Evolutionary conservation across 1,140 invertebrate species (phyloP).

Genomic region (Sinonovacula constricta): DNA sequence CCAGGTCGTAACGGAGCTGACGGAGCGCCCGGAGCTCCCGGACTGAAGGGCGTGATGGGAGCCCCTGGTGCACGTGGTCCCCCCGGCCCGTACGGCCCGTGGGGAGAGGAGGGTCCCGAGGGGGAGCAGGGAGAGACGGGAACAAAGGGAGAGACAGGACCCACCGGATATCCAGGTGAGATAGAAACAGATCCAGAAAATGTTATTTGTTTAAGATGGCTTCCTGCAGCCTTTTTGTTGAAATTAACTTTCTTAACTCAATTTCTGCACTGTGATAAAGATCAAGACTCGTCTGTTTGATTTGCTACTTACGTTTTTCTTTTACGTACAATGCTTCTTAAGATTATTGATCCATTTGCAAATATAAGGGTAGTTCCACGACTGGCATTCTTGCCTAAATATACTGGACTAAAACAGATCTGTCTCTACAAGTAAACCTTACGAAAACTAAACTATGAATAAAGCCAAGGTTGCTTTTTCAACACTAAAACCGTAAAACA

Average conservation of each 20-base stretch:
- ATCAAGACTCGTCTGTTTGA: not conserved
- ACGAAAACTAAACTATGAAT: too few relatives aligned
- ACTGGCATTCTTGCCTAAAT: not conserved
- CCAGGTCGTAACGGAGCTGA: conserved; percentile 79
- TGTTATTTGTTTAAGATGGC: not conserved
- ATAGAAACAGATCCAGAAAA: not conserved
- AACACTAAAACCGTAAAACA: too few relatives aligned
- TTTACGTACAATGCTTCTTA: not conserved
- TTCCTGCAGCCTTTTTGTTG: not conserved
- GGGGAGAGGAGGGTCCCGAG: conserved; percentile 35
- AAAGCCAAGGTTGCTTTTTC: too few relatives aligned
- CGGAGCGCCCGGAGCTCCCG: conserved; percentile 24
- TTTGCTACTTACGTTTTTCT: not conserved
- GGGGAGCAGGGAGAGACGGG: conserved; percentile 58
- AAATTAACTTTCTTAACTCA: not conserved
- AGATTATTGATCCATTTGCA: not conserved
- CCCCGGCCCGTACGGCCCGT: conserved; percentile 58
- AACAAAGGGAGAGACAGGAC: conserved; percentile 63
- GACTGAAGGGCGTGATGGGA: conserved; percentile 35
- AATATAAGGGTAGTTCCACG: not conserved
- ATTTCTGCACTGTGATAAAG: not conserved
- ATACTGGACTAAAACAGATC: too few relatives aligned
- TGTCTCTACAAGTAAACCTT: too few relatives aligned
- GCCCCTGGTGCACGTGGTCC: conserved; percentile 23
- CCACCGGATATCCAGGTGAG: conserved; percentile 54